Evolutionary conservation across 2,113 vertebrate species (phyloP).

Genomic region (Willisornis vidua): DNA sequence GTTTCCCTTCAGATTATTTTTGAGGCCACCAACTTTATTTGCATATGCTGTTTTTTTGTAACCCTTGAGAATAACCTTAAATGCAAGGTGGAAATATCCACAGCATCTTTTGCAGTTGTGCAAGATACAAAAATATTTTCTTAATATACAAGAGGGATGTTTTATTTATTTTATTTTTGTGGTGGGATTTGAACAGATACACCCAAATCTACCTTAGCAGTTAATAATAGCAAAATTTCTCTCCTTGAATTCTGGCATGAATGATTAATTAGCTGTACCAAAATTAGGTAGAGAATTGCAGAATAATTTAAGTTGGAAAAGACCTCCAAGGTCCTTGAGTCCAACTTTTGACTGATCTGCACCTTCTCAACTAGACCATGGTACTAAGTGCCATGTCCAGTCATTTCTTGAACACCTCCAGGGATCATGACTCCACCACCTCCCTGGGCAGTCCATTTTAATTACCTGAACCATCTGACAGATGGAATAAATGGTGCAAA

Average conservation of each 20-base stretch:
- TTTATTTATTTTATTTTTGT: not conserved
- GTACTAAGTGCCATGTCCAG: not conserved
- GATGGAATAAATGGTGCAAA: not conserved
- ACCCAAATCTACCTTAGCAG: not conserved
- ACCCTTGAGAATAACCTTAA: not conserved
- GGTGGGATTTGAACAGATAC: not conserved
- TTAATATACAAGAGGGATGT: not conserved
- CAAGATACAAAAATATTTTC: not conserved
- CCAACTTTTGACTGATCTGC: not conserved
- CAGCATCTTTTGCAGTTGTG: not conserved
- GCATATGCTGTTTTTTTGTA: not conserved
- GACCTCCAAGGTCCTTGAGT: not conserved
- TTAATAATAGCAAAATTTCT: not conserved
- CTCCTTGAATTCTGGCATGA: not conserved
- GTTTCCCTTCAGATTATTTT: not conserved
- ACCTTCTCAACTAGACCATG: not conserved
- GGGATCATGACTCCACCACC: not conserved
- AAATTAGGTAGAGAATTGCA: not conserved
- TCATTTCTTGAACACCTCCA: not conserved
- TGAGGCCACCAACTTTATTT: not conserved
- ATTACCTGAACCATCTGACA: not conserved
- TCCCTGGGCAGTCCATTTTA: not conserved
- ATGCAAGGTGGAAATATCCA: not conserved
- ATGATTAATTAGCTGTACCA: not conserved
- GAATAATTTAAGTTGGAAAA: not conserved